Base-by-base conservation (phyloP, 2,888 invertebrate species). In the Hypolimnas misippus region DNA sequence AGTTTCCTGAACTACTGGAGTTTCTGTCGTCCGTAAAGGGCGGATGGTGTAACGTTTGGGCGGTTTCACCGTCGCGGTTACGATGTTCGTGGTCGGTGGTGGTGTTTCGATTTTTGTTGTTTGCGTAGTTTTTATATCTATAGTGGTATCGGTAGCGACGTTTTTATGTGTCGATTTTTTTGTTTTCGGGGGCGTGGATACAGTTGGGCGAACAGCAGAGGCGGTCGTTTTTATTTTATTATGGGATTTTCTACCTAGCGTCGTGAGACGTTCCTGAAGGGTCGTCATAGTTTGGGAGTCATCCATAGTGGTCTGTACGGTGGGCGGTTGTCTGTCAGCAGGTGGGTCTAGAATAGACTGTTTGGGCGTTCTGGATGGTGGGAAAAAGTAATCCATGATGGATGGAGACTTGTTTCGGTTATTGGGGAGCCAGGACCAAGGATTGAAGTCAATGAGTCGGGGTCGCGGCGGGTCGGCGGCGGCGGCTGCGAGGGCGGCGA, bases 31-130 rank as follows among this genome's bases (percentile, higher is more conserved):
- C 59, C 89, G 82, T 73, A 89, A 82, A 64, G 87, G 88, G 72
- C 92, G 88, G 65, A 93, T 93, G 53, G 93, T 92, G 70, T 93
- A 94, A 72, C 91, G 89, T 73, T 92, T 91, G 62, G 93, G 89
- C 51, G 93, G 89, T 60, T 87, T 83, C 68, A 81, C 81, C 56
- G 89, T 86, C 61, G 84, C 74, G 29, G 72, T 81, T 51, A 83
- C 81, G 57, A 81, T 79, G 74, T 81, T 87, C 51, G 83, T 78
- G 51, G 80, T 80, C 52, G 82, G 76, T 52, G 75, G 74, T 31
- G 73, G 76, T 58, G 77, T 73, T 62, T 88, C 86, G 19, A 77
- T 78, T 79, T 82, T 90, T 35, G 74, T 68, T 14, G 83, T 81
- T 73, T 83, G 84, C 21, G 85, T 87, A 52, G 80, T 81, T 81